These are phyloP conservation scores for Acleris emargana DNA, from an alignment of 2,888 invertebrate genomes.

Conservation along the genomic window DNA sequence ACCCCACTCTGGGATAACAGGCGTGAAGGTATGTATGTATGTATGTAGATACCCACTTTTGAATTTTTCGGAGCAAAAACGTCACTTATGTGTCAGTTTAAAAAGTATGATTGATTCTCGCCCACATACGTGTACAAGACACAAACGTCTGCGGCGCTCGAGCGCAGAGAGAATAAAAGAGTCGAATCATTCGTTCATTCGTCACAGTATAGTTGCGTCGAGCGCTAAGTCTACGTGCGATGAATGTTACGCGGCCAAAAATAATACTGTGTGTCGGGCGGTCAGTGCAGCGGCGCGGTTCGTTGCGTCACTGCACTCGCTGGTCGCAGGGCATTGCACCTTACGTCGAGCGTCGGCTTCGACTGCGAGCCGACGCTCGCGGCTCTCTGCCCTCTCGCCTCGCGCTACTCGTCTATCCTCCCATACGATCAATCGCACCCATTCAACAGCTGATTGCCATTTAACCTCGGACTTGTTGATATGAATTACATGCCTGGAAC, in stretches of 20 bases:
- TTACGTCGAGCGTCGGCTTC: conserved; percentile 52
- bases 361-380: conserved; percentile 42
- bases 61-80: conserved; percentile 41
- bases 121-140: conserved; percentile 42
- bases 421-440: conserved; percentile 62
- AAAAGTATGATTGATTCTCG: conserved; percentile 54
- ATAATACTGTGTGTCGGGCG: conserved; percentile 63
- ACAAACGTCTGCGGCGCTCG: conserved; percentile 47
- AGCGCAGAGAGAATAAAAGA: conserved; percentile 48
- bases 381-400: conserved; percentile 49
- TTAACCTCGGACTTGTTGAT: conserved; percentile 46
- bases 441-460: conserved; percentile 75
- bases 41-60: conserved; percentile 40
- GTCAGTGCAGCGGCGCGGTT: conserved; percentile 71
- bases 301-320: conserved; percentile 77
- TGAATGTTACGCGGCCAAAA: conserved; percentile 76
- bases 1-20: too few species aligned
- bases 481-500: conserved; percentile 29
- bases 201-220: conserved; percentile 56
- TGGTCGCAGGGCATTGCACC: conserved; percentile 76
- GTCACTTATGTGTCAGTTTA: conserved; percentile 50
- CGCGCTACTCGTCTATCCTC: conserved; percentile 50
- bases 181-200: conserved; percentile 59
- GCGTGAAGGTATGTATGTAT: too few species aligned
- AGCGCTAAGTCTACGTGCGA: conserved; percentile 52